Evolutionary conservation across 2,888 invertebrate species (phyloP), one percentile per base, ranked within the genome.

Genomic region (Dioctria rufipes): DNA sequence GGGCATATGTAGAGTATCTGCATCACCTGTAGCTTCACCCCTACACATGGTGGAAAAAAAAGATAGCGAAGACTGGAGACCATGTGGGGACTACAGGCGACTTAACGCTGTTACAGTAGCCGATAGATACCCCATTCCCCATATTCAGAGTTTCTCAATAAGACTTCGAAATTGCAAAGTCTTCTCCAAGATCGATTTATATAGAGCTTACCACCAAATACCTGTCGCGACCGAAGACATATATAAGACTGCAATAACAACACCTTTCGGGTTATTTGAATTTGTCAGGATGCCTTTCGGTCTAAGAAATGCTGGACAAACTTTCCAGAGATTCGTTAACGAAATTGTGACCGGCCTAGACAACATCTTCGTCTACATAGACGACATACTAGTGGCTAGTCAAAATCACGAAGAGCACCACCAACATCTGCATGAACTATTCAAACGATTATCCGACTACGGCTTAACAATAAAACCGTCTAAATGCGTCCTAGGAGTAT

Each of bases 91-190:
- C 54, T 87, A 85, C 71, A 75, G 87, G 0, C 58, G 51, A 1
- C 80, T 87, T 0, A 87, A 87, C 66, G 79, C 80, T 0, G 65
- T 58, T 4, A 89, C 87, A 0, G 80, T 84, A 0, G 85, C 86
- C 0, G 87, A 88, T 82, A 77, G 85, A 0, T 87, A 87, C 67
- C 86, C 87, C 0, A 81, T 87, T 1, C 84, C 85, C 0, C 84
- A 85, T 13, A 83, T 87, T 3, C 83, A 86, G 6, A 86, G 87
- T 75, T 83, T 85, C 40, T 42, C 83, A 1, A 54, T 82, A 6
- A 65, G 80, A 2, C 80, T 61, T 61, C 61, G 61, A 5, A n/a
- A n/a, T 2, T 61, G 61, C 25, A 61, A 5, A 61, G n/a, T 61
- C 5, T 61, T 61, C n/a, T 61, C 61, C 5, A 5, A 5, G 6